Conservation (phyloP, 2,113 vertebrate genomes). For the Poeciliopsis occidentalis region DNA sequence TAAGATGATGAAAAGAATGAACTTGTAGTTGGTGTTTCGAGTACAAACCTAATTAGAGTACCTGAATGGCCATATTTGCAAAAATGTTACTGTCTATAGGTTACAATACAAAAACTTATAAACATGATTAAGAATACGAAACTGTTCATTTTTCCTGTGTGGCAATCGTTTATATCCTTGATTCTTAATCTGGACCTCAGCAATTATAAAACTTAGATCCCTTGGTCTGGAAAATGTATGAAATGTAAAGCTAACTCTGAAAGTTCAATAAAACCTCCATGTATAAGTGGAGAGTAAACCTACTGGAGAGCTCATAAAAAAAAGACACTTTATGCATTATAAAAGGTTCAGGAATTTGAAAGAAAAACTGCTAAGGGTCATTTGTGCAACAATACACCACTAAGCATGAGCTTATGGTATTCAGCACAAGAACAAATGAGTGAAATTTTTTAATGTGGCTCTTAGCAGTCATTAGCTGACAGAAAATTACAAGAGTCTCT, state of each 20-base stretch:
- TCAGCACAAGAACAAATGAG: constrained; percentile 4
- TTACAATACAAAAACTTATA: background rate
- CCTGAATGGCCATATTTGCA: background rate
- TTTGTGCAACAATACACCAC: background rate
- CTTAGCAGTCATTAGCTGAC: constrained; percentile 15
- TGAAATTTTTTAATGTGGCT: constrained; percentile 13
- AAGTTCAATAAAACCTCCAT: background rate
- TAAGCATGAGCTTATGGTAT: background rate
- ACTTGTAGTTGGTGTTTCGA: background rate
- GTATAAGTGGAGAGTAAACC: background rate
- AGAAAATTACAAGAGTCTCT: constrained; percentile 11
- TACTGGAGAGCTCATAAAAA: background rate
- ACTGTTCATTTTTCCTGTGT: background rate
- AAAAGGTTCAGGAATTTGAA: background rate
- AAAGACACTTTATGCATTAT: background rate
- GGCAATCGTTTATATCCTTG: background rate
- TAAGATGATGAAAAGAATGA: background rate
- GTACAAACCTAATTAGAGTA: background rate
- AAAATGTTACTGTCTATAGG: background rate
- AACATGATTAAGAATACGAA: background rate
- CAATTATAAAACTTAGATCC: background rate
- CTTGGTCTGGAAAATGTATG: background rate
- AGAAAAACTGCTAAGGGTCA: background rate
- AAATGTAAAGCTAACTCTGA: background rate
- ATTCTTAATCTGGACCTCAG: background rate